Conservation (phyloP, 1,140 invertebrate genomes). For the Drosophila mojavensis region DNA sequence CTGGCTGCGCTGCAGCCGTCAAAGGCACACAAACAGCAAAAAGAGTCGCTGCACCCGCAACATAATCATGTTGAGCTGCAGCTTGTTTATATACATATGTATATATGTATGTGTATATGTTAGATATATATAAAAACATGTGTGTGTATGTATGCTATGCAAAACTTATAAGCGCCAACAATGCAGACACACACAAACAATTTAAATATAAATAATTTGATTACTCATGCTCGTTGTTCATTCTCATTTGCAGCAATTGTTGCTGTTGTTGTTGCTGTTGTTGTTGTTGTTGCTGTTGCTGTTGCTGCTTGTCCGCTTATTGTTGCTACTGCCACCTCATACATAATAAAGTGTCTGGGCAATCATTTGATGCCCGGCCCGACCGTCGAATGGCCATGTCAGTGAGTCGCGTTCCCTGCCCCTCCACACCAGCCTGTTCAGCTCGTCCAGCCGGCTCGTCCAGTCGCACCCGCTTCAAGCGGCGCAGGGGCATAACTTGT, state of each 20-base stretch:
- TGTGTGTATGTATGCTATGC: slow-evolving; percentile 39
- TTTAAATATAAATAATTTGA: slow-evolving; percentile 83
- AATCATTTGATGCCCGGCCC: slow-evolving; percentile 70
- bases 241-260: slow-evolving; percentile 50
- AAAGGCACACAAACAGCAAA: slow-evolving; percentile 47
- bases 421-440: background rate
- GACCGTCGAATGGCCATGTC: slow-evolving; percentile 51
- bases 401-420: slow-evolving; percentile 53
- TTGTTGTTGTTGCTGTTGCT: slow-evolving; percentile 29
- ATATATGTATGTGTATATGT: slow-evolving; percentile 11
- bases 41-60: slow-evolving; percentile 62
- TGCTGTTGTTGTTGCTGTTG: slow-evolving; percentile 28
- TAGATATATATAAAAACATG: background rate
- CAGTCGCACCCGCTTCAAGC: slow-evolving; percentile 18
- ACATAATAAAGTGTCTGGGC: slow-evolving; percentile 81
- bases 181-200: slow-evolving; percentile 68
- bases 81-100: background rate
- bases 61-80: slow-evolving; percentile 67
- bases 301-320: background rate
- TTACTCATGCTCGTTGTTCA: slow-evolving; percentile 78
- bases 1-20: slow-evolving; percentile 34
- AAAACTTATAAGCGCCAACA: slow-evolving; percentile 63
- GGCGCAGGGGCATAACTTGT: slow-evolving; percentile 46
- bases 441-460: background rate
- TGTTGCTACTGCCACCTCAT: slow-evolving; percentile 55